phyloP scores from a whole-genome alignment of 1,140 invertebrate species.

The Lithobius niger region DNA sequence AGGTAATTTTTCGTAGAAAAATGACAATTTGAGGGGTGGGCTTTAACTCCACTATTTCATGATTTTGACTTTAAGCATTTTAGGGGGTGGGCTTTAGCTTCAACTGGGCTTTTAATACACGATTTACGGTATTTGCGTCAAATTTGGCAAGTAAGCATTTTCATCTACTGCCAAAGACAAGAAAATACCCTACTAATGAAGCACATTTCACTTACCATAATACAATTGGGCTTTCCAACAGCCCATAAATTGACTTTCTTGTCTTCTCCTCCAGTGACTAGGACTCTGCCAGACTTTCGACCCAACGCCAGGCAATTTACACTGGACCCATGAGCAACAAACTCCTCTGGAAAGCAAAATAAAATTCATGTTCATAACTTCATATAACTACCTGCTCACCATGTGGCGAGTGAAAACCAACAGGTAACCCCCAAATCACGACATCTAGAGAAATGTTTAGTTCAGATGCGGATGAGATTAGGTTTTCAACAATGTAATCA shows the following conservation, averaged over 20 bases:
- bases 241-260: conserved; percentile 97
- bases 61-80: no score
- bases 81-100: no score
- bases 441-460: conserved; percentile 5
- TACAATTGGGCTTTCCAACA: conserved; percentile 84
- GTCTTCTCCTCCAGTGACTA: conserved; percentile 93
- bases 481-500: no score
- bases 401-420: conserved; percentile 5
- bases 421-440: conserved; percentile 5
- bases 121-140: no score
- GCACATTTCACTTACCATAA: conserved; percentile 88
- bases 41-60: no score
- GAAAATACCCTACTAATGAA: no score
- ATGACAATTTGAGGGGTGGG: no score
- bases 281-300: conserved; percentile 75
- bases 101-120: no score
- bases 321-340: conserved; percentile 71
- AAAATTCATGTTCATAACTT: no score
- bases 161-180: no score
- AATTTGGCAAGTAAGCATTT: no score
- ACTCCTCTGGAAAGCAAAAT: conserved; percentile 59
- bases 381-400: conserved; percentile 6
- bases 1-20: no score
- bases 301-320: conserved; percentile 83
- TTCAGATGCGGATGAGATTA: conserved; percentile 5